These are phyloP conservation scores for Penaeus japonicus DNA, from an alignment of 1,140 invertebrate genomes.

Conservation along the genomic window DNA sequence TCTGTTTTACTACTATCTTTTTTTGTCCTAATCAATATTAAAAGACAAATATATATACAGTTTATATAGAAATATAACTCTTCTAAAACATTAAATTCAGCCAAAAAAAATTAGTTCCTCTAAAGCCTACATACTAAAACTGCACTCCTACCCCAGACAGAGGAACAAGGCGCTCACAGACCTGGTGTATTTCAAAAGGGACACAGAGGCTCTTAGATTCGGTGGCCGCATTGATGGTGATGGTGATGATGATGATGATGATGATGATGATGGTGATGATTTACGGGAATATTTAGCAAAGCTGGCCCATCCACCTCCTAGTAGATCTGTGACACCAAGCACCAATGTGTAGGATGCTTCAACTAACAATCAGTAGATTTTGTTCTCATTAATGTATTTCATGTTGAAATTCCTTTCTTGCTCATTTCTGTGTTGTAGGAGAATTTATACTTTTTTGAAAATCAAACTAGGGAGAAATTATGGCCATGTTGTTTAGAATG, in stretches of 20 bases:
- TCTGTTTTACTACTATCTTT: no score
- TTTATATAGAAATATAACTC: no score
- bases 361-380: conserved; percentile 19
- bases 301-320: conserved; percentile 4
- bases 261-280: not conserved
- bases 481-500: no score
- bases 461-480: no score
- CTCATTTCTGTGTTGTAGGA: no score
- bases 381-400: conserved; percentile 3
- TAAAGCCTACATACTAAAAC: not conserved
- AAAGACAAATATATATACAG: no score
- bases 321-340: conserved; percentile 21
- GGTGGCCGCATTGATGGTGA: not conserved
- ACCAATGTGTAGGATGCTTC: conserved; percentile 36
- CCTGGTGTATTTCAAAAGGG: conserved; percentile 51
- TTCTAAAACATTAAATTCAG: no score
- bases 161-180: conserved; percentile 46
- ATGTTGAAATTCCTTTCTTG: not conserved
- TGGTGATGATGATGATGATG: not conserved
- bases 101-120: not conserved
- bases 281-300: conserved; percentile 10
- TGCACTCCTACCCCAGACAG: conserved; percentile 42
- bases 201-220: conserved; percentile 37
- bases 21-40: no score
- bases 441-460: no score